Evolutionary conservation across 1,140 invertebrate species (phyloP), one percentile per base, ranked within the genome.

Genomic region (Watersipora subatra): DNA sequence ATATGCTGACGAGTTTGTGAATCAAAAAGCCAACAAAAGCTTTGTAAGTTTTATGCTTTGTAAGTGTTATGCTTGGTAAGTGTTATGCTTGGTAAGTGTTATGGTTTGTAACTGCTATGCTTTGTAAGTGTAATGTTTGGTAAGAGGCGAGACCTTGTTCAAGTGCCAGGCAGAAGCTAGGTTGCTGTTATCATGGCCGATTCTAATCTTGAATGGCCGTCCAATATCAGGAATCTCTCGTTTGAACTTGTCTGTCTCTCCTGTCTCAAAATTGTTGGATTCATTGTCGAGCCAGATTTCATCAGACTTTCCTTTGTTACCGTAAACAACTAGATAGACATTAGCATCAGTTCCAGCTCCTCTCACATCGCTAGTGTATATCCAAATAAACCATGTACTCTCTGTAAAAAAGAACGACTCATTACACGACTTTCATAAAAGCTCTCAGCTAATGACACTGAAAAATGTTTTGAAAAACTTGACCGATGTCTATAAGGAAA

Each of bases 101-200:
- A n/a, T n/a, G n/a, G n/a, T n/a, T n/a, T n/a, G n/a, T n/a, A n/a
- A n/a, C n/a, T n/a, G n/a, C n/a, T n/a, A n/a, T n/a, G n/a, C n/a
- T n/a, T n/a, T n/a, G n/a, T n/a, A n/a, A n/a, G n/a, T n/a, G n/a
- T n/a, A n/a, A n/a, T n/a, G n/a, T n/a, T n/a, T n/a, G n/a, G n/a
- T n/a, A n/a, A n/a, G n/a, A n/a, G n/a, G n/a, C n/a, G n/a, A n/a
- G 61, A 79, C 76, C 72, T 73, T 75, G 56, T 78, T 70, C 3
- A 81, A 69, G 71, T 78, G 76, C 78, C 78, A 81, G 28, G 73
- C 76, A 20, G 78, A 66, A 29, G 69, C 68, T 3, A 61, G 28
- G 1, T 77, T 77, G 30, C 63, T 68, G 68, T 79, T 76, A 65
- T 81, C 79, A 69, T 81, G 79, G 67, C 73, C 72, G 28, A 80